A percentile compares a stretch with the other conserved stretches of the same genome.
Conservation (phyloP, 2,113 vertebrate species). For the Eulacestoma nigropectus region DNA sequence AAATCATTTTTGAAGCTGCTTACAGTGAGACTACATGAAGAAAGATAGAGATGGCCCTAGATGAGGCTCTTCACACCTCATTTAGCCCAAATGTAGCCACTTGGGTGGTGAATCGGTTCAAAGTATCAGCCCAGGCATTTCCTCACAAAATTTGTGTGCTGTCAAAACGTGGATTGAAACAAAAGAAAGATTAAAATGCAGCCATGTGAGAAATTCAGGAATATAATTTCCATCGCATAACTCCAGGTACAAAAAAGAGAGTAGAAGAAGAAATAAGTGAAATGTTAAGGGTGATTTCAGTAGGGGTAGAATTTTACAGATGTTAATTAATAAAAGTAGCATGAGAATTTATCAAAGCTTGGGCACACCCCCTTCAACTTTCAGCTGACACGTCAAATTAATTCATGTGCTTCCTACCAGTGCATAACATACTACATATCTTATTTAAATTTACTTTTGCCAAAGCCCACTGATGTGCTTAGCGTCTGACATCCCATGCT, state of each 20-base stretch:
- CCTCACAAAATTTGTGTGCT: conserved; percentile 78
- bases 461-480: conserved; percentile 17
- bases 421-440: conserved; percentile 54
- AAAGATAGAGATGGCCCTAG: conserved; percentile 80
- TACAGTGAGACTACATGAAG: conserved; percentile 68
- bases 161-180: conserved; percentile 75
- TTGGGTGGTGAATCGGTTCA: conserved; percentile 91
- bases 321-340: conserved; percentile 61
- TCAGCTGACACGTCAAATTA: conserved; percentile 56
- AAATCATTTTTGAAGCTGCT: conserved; percentile 86
- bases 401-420: conserved; percentile 22
- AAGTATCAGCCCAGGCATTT: conserved; percentile 82
- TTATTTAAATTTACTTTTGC: conserved; percentile 72
- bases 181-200: conserved; percentile 63
- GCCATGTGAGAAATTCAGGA: conserved; percentile 35
- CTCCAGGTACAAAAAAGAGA: conserved; percentile 1
- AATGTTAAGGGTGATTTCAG: conserved; percentile 2
- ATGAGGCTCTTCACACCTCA: conserved; percentile 95
- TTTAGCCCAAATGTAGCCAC: conserved; percentile 95
- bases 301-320: conserved; percentile 22
- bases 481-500: conserved; percentile 45
- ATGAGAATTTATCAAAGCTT: conserved; percentile 34
- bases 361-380: conserved; percentile 26
- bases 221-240: conserved; percentile 37
- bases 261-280: conserved; percentile 43